Evolutionary conservation across 2,888 invertebrate species (phyloP), one percentile per base, ranked within the genome.

Genomic region (Calephelis perditalis): DNA sequence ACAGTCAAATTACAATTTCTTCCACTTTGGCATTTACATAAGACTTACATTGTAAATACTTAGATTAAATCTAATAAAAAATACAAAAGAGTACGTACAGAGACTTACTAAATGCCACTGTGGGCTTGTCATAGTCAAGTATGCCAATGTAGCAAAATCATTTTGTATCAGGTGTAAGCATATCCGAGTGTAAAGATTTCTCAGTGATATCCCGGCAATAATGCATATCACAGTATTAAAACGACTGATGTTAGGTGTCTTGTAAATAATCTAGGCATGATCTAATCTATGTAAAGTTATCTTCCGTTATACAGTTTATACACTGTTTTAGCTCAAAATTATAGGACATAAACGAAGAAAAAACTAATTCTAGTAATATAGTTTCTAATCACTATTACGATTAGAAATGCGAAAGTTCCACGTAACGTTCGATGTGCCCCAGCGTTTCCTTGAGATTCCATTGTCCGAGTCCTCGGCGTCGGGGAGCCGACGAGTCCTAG

Each of bases 141-240:
- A 52, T 56, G 55, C 59, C 59, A 59, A 59, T 59, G 59, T 59
- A 46, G 55, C 59, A 55, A 59, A 52, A 55, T 26, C 57, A 45
- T 57, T 40, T 45, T 26, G 43, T 55, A 59, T 55, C 55, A 55
- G 59, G 59, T 60, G 63, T 60, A 56, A 63, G 63, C 62, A 60
- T 62, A 62, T 64, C 64, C 58, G 61, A 60, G 62, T 60, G 60
- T 63, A 55, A 56, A 59, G 47, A 40, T 45, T 59, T 73, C 70
- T 73, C 74, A 81, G 84, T 63, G 81, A 83, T 82, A 78, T 78
- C 86, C 88, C 88, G 89, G 88, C 89, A 87, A 86, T 83, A 81
- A 89, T 87, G 89, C 87, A 84, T 86, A 86, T 88, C 86, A 81
- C 84, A 74, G 77, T 79, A 80, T 74, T 69, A 68, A 75, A 76